Conservation (phyloP, 1,140 invertebrate species). For the Drosophila melanogaster region Release_6_plus_ISO1_MT NT_033777.3:7215501-7216000, state of each 20-base stretch:
- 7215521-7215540: conserved; percentile 50
- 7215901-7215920: too few species aligned
- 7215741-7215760: conserved; percentile 56
- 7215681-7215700: conserved; percentile 62
- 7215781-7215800: conserved; percentile 54
- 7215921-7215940: too few species aligned
- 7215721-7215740: conserved; percentile 59
- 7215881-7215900: too few species aligned
- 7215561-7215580: conserved; percentile 74
- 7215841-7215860: conserved; percentile 67
- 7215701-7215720: conserved; percentile 53
- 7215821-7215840: conserved; percentile 69
- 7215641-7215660: conserved; percentile 64
- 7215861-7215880: not conserved
- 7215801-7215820: conserved; percentile 64
- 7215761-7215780: conserved; percentile 66
- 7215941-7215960: too few species aligned
- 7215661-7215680: conserved; percentile 47
- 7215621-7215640: conserved; percentile 59
- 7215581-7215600: conserved; percentile 38
- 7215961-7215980: too few species aligned
- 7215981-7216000: too few species aligned
- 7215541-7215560: conserved; percentile 56
- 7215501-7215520: conserved; percentile 63
- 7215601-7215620: conserved; percentile 35